These are phyloP conservation scores for Troides helena DNA, from an alignment of 2,888 invertebrate species.

Conservation along the genomic window DNA sequence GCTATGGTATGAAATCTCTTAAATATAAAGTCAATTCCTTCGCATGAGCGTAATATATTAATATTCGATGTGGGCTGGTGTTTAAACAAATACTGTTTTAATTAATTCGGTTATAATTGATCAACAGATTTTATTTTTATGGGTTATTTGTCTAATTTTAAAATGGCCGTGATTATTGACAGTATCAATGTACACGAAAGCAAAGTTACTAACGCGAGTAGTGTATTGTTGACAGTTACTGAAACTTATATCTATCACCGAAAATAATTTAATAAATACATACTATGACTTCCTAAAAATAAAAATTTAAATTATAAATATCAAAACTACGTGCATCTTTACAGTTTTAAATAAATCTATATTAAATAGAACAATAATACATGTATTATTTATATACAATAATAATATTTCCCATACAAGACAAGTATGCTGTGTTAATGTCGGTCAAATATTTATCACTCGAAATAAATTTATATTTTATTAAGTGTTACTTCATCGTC, in stretches of 20 bases:
- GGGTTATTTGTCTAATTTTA: conserved; percentile 4
- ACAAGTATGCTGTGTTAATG: background rate
- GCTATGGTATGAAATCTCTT: background rate
- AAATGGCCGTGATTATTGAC: conserved; percentile 11
- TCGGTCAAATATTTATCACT: background rate
- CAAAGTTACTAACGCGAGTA: background rate
- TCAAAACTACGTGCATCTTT: no score
- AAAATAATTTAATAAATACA: conserved; percentile 6
- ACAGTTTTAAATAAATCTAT: no score
- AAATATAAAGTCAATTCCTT: background rate
- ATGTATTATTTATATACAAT: no score
- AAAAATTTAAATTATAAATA: background rate
- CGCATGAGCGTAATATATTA: background rate
- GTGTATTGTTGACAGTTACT: conserved; percentile 16
- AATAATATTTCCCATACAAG: no score
- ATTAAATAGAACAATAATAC: no score
- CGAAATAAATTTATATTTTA: background rate
- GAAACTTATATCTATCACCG: background rate
- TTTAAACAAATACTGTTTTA: background rate
- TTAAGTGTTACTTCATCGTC: conserved; percentile 1
- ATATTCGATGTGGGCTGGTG: background rate
- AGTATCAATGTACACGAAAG: background rate
- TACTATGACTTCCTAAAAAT: conserved; percentile 6
- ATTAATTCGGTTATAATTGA: conserved; percentile 9
- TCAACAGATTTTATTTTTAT: conserved; percentile 1